Percentiles rank a stretch among this genome's conserved stretches.
These are phyloP conservation scores for Podarcis lilfordi DNA, from an alignment of 2,797 vertebrate genomes.

Conservation along the genomic window DNA sequence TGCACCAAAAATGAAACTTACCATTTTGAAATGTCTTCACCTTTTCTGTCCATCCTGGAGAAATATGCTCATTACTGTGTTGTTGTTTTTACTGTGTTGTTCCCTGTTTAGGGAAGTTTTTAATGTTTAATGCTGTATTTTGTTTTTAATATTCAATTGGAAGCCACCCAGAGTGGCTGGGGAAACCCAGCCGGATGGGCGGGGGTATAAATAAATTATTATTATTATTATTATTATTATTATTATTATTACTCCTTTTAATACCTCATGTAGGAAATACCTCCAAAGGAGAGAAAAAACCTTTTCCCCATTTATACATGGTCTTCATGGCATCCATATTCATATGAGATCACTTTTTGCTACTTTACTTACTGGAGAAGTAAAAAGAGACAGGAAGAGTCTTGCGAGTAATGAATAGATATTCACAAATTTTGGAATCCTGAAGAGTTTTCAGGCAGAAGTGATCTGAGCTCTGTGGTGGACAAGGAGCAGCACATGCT, in stretches of 20 bases:
- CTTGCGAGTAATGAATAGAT: constrained; percentile 33
- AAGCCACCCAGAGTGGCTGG: too few relatives aligned
- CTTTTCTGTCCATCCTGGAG: not conserved
- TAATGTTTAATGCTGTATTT: too few relatives aligned
- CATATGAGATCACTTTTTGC: not conserved
- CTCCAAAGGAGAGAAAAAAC: not conserved
- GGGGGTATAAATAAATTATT: too few relatives aligned
- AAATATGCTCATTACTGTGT: not conserved
- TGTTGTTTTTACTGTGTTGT: not conserved
- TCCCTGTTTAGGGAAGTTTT: too few relatives aligned
- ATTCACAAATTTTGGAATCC: constrained; percentile 28
- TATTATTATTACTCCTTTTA: not conserved
- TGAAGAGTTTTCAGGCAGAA: not conserved
- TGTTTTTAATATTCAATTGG: too few relatives aligned
- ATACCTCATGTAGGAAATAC: not conserved
- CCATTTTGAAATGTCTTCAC: not conserved
- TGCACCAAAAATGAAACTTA: not conserved
- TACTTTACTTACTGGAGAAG: constrained; percentile 3
- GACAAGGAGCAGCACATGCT: not conserved
- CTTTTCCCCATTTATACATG: not conserved
- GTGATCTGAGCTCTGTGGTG: not conserved
- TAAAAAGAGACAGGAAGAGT: constrained; percentile 26
- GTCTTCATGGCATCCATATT: not conserved
- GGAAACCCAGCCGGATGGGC: too few relatives aligned
- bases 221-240: too few relatives aligned